Evolutionary conservation across 2,888 invertebrate genomes (phyloP).

Genomic region (Pterostichus niger): DNA sequence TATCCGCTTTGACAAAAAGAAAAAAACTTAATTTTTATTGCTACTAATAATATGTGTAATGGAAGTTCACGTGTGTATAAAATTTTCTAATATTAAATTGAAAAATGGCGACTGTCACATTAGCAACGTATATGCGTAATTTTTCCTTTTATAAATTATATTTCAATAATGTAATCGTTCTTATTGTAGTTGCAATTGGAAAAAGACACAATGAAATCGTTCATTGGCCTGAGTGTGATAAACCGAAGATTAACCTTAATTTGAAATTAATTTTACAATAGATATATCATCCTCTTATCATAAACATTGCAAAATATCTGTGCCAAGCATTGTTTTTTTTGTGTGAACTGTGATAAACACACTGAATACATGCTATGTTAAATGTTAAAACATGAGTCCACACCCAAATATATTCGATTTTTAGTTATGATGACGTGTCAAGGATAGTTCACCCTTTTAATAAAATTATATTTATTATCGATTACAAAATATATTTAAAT

Average conservation of each 20-base stretch:
- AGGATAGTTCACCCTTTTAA: neutral
- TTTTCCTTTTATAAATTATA: too few species aligned
- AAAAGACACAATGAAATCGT: constrained; percentile 18
- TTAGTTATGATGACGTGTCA: constrained; percentile 9
- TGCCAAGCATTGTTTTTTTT: neutral
- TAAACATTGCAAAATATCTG: neutral
- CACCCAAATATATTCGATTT: constrained; percentile 19
- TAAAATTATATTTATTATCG: neutral
- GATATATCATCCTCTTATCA: constrained; percentile 6
- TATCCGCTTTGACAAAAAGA: too few species aligned
- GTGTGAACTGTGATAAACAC: neutral
- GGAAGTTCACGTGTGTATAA: too few species aligned
- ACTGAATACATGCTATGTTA: neutral
- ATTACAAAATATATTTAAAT: too few species aligned
- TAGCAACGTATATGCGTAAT: neutral
- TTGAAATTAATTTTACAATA: constrained; percentile 47
- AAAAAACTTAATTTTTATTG: too few species aligned
- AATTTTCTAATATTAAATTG: too few species aligned
- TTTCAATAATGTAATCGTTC: too few species aligned
- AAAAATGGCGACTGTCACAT: constrained; percentile 6
- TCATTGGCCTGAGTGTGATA: constrained; percentile 9
- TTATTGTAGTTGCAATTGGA: neutral
- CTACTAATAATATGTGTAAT: too few species aligned
- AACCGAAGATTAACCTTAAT: constrained; percentile 38
- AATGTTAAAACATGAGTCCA: neutral